phyloP scores from a whole-genome alignment of 2,888 invertebrate species.

The Chromoteleia sp. region DNA sequence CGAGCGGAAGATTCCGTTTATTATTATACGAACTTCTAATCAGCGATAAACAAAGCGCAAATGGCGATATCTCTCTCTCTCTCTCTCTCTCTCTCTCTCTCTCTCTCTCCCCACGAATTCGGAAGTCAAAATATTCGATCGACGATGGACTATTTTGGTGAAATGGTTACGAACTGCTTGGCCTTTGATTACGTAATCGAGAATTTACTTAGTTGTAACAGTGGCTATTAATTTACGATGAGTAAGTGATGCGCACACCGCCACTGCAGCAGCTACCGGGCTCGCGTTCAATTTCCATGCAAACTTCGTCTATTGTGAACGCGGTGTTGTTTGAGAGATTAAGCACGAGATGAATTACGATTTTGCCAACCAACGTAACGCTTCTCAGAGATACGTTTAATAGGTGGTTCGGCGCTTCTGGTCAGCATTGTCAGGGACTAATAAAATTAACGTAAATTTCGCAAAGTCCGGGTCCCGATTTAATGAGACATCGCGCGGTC shows the following conservation, averaged over 20 bases:
- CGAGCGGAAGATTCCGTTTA: constrained; percentile 27
- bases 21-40: constrained; percentile 27
- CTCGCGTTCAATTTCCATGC: constrained; percentile 54
- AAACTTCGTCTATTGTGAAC: constrained; percentile 59
- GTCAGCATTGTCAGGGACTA: constrained; percentile 37
- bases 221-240: constrained; percentile 52
- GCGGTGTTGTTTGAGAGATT: constrained; percentile 57
- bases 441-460: constrained; percentile 54
- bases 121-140: too few species aligned
- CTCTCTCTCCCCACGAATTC: too few species aligned
- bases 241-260: constrained; percentile 43
- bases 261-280: constrained; percentile 18
- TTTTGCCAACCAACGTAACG: constrained; percentile 49
- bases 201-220: constrained; percentile 26
- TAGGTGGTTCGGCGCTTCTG: constrained; percentile 43
- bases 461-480: constrained; percentile 26
- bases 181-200: constrained; percentile 26
- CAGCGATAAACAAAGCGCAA: background rate
- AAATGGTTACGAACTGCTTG: background rate
- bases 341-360: constrained; percentile 58
- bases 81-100: too few species aligned
- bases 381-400: constrained; percentile 46
- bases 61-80: background rate
- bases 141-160: background rate
- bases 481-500: constrained; percentile 29